Percentiles rank a stretch among this genome's conserved stretches.
Evolutionary conservation across 2,797 vertebrate genomes (phyloP).

Genomic region (Oophaga sylvatica): DNA sequence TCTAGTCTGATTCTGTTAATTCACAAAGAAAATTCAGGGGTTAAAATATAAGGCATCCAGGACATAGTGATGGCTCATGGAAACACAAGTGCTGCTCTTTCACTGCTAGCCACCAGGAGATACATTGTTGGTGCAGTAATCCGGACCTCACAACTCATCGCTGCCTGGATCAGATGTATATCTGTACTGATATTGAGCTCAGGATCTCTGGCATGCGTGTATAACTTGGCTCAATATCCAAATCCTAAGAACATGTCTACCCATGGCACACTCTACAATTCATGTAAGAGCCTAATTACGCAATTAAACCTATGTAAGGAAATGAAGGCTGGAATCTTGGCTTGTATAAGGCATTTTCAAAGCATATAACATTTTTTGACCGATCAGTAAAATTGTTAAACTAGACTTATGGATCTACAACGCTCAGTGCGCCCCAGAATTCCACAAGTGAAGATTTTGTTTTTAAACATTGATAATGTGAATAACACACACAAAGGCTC

Average conservation of each 20-base stretch:
- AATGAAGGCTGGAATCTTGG: background rate
- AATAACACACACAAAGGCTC: background rate
- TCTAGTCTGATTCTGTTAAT: conserved; percentile 34
- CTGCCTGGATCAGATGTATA: background rate
- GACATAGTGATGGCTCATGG: background rate
- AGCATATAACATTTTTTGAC: background rate
- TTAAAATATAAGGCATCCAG: conserved; percentile 16
- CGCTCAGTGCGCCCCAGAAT: background rate
- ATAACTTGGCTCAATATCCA: background rate
- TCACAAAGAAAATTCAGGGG: background rate
- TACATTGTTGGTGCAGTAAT: background rate
- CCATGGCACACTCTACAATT: conserved; percentile 10
- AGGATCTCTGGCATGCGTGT: too few species aligned
- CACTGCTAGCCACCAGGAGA: background rate
- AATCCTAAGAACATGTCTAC: conserved; percentile 7
- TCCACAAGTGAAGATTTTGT: background rate
- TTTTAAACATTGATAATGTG: background rate
- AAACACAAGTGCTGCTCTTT: background rate
- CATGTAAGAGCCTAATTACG: background rate
- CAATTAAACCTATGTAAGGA: background rate
- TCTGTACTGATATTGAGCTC: background rate
- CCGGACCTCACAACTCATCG: background rate
- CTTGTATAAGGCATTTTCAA: conserved; percentile 36
- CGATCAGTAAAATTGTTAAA: background rate
- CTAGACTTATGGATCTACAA: background rate